Evolutionary conservation across 2,797 vertebrate genomes (phyloP), one percentile per base, ranked within the genome.

Genomic region (Trematomus bernacchii): DNA sequence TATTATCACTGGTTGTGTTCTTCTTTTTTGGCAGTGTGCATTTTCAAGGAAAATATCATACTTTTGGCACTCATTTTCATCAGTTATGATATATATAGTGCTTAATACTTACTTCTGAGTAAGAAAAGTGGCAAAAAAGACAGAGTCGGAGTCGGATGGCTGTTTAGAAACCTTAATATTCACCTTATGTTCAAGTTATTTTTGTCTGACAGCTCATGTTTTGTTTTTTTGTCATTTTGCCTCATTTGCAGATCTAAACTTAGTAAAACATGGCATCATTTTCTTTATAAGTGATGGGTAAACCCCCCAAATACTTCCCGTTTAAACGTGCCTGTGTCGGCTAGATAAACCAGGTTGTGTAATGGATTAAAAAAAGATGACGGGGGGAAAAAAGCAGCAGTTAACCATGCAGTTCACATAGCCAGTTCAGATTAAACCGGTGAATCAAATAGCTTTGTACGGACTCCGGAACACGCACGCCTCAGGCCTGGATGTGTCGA

Each of bases 401-500:
- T 66, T 79, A 62, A 57, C 44, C 37, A 53, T 66, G 47, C 46
- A 13, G 73, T 70, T 58, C 62, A 67, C 66, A 67, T 19, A 27
- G 30, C n/a, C 53, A 19, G 21, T 13, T 47, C 12, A 65, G 16
- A 48, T 51, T 57, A 58, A 71, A 78, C 55, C 37, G 58, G n/a
- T 46, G 52, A 64, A 51, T 59, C 61, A 21, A 42, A 72, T 15
- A 50, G 54, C 50, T 79, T 57, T 65, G 50, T 52, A 61, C 43
- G 50, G 46, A 54, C 44, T 65, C 11, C 60, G 50, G 60, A 47
- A 67, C 67, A 37, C 1, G 7, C 43, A 33, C 8, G 19, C 70
- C 66, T 70, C 37, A 30, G 76, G 69, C 75, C 48, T 74, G 50
- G 47, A 53, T 55, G 50, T 61, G 62, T 74, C 43, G 8, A 54